Evolutionary conservation across 2,113 vertebrate species (phyloP), one percentile per base, ranked within the genome.

Genomic region (Percina caprodes): DNA sequence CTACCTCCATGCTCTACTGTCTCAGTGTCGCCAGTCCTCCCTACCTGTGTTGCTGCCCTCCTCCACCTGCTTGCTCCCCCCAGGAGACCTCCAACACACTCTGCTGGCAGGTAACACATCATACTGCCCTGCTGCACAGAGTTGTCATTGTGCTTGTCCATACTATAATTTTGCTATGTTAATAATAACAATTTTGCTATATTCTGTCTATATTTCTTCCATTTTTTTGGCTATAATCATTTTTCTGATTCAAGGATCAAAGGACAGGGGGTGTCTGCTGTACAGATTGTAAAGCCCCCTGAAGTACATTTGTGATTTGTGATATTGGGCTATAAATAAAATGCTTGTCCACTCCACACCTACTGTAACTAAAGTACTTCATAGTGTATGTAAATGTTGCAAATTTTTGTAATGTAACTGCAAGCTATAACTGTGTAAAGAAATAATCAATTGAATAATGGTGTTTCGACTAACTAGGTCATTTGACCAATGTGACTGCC

Each of bases 21-120:
- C 79, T 19, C 92, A 94, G 78, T 94, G 93, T 61, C 74, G 75
- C 45, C 77, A 69, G 24, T 95, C 95, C 30, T 92, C 93, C 18
- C 66, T 94, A 70, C 91, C 94, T 23, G 92, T 94, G 14, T 89
- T 95, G 77, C 69, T 94, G 69, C 94, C 94, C 75, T 95, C 94
- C 54, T 92, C 90, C 82, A 92, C 91, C 30, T 95, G 92, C 66
- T 88, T 95, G 49, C 74, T 94, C 76, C 85, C 93, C 46, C 94
- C 94, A 66, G 89, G 92, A 59, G 92, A 90, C 11, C 86, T 94
- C 21, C 73, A 83, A n/a, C 91, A 89, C 82, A 85, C 77, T 30
- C 45, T 86, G 15, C 59, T 95, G 59, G 85, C 91, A 91, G 94
- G 94, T 95, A 86, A 58, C 23, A 11, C 9, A 18, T 4, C 21